Conservation (phyloP, 2,797 vertebrate species). For the Myioborus miniatus region DNA sequence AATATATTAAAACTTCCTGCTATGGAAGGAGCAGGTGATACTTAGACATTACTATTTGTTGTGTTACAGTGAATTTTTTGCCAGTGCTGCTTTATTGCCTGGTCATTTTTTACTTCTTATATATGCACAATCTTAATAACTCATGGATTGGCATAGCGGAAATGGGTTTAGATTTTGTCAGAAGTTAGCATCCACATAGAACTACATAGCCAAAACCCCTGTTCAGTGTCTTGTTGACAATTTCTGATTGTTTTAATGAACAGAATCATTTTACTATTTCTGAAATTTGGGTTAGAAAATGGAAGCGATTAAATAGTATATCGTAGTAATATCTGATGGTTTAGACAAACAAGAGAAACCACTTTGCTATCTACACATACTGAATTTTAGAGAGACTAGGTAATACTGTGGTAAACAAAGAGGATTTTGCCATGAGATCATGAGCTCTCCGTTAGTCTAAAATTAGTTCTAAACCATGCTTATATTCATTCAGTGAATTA, state of each 20-base stretch:
- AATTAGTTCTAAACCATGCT: background rate
- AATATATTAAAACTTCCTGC: background rate
- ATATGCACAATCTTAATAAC: background rate
- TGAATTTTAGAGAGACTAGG: background rate
- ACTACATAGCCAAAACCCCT: background rate
- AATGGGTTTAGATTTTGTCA: background rate
- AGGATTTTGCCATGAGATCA: background rate
- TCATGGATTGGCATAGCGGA: background rate
- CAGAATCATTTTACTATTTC: background rate
- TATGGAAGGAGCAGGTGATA: background rate
- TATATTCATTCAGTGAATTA: background rate
- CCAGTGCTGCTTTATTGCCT: background rate
- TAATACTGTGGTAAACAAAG: background rate
- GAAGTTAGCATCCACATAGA: background rate
- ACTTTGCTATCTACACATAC: background rate
- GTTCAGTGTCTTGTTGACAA: background rate
- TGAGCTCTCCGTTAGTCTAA: background rate
- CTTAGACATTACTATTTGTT: background rate
- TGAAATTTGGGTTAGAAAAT: background rate
- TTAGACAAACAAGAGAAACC: background rate
- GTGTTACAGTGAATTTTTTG: background rate
- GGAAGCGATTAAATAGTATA: background rate
- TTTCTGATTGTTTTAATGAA: background rate
- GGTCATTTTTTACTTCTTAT: background rate
- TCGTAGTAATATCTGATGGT: background rate